Conservation (phyloP, 2,113 vertebrate genomes). For the Microcebus jonahi region DNA sequence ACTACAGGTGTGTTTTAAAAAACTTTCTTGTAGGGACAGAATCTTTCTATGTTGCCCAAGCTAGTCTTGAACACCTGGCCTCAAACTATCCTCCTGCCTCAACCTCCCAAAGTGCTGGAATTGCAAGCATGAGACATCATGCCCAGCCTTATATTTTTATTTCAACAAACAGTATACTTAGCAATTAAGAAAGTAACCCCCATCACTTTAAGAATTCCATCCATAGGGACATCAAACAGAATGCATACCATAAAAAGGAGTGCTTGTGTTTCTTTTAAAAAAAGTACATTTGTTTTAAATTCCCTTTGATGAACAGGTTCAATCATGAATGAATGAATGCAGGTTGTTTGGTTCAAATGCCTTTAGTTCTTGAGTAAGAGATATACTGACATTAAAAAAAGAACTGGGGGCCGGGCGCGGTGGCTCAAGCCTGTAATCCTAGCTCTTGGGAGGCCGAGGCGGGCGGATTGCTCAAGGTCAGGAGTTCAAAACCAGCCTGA, state of each 20-base stretch:
- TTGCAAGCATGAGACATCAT: too few relatives aligned
- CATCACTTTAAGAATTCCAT: neutral
- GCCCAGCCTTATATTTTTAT: neutral
- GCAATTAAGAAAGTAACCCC: neutral
- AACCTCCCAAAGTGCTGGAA: too few relatives aligned
- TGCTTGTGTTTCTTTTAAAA: neutral
- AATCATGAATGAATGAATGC: neutral
- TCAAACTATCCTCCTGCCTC: too few relatives aligned
- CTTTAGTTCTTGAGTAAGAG: neutral
- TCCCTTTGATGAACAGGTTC: neutral
- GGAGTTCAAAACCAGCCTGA: too few relatives aligned
- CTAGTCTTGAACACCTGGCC: too few relatives aligned
- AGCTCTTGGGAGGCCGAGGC: too few relatives aligned
- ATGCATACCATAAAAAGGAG: neutral
- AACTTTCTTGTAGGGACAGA: too few relatives aligned
- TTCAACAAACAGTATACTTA: neutral
- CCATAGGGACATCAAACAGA: neutral
- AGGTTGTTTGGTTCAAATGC: neutral
- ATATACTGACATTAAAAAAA: neutral
- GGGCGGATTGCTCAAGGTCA: too few relatives aligned
- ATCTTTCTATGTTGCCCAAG: too few relatives aligned
- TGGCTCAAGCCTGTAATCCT: too few relatives aligned
- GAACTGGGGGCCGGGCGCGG: too few relatives aligned
- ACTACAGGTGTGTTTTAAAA: too few relatives aligned
- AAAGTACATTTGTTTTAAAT: neutral